A percentile compares a stretch with the other conserved stretches of the same genome.
Conservation (phyloP, 2,888 invertebrate genomes). For the Cacoxenus indagator region DNA sequence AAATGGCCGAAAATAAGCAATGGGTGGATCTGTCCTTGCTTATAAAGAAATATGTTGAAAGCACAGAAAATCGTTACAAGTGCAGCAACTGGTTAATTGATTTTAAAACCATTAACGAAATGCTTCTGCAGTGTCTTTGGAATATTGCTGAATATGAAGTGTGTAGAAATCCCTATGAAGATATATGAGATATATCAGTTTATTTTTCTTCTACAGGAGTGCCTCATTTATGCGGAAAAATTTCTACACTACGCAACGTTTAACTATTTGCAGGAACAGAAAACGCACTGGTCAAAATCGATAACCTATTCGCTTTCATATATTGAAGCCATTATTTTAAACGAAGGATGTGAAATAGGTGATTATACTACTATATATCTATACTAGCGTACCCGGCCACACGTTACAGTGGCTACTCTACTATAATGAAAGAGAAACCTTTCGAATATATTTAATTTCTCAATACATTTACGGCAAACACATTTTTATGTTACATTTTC, state of each 20-base stretch:
- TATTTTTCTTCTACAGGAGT: slow-evolving; percentile 68
- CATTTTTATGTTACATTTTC: neutral
- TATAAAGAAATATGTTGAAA: slow-evolving; percentile 17
- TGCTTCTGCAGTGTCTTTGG: slow-evolving; percentile 22
- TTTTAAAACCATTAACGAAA: slow-evolving; percentile 19
- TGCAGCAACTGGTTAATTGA: slow-evolving; percentile 9
- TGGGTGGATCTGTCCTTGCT: slow-evolving; percentile 8
- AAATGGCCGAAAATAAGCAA: neutral
- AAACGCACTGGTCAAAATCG: slow-evolving; percentile 71
- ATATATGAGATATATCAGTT: neutral
- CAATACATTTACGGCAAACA: neutral
- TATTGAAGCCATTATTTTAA: slow-evolving; percentile 72
- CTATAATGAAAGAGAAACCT: too few species aligned
- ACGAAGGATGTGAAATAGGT: slow-evolving; percentile 73
- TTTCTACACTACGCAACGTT: slow-evolving; percentile 82
- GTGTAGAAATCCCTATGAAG: neutral
- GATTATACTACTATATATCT: too few species aligned
- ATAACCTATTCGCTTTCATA: slow-evolving; percentile 69
- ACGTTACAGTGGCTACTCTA: too few species aligned
- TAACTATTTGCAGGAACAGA: slow-evolving; percentile 73
- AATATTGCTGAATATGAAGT: slow-evolving; percentile 16
- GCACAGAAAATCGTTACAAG: neutral
- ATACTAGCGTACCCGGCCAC: too few species aligned
- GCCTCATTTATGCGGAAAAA: slow-evolving; percentile 82
- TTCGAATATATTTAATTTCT: neutral